phyloP scores from a whole-genome alignment of 1,140 invertebrate genomes.

The Drosophila athabasca region DNA sequence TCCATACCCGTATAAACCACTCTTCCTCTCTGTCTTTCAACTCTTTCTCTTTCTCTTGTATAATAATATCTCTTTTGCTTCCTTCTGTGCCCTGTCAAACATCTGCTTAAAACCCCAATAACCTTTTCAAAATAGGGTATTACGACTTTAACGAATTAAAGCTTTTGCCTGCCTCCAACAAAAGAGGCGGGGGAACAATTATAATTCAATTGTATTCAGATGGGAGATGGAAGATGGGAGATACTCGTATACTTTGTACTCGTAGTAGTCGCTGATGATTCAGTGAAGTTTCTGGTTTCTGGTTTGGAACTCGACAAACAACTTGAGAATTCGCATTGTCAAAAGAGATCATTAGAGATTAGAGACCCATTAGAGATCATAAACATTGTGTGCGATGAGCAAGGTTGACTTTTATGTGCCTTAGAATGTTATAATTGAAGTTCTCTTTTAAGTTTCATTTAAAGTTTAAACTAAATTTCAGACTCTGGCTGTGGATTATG shows the following conservation, averaged over 20 bases:
- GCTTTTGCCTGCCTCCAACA: constrained; percentile 6
- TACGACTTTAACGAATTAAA: background rate
- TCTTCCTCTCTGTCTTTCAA: too few relatives aligned
- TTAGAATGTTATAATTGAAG: constrained; percentile 34
- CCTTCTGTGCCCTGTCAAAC: too few relatives aligned
- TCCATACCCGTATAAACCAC: too few relatives aligned
- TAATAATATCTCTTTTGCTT: too few relatives aligned
- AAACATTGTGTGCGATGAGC: constrained; percentile 21
- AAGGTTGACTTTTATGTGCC: constrained; percentile 29
- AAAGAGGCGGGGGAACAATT: constrained; percentile 10
- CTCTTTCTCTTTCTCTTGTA: too few relatives aligned
- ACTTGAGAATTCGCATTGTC: constrained; percentile 17
- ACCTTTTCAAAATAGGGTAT: too few relatives aligned
- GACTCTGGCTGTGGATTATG: constrained; percentile 27
- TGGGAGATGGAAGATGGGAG: constrained; percentile 26
- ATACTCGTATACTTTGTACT: constrained; percentile 12
- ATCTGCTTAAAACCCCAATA: too few relatives aligned
- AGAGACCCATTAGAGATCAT: constrained; percentile 7
- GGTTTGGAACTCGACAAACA: constrained; percentile 26
- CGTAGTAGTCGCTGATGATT: constrained; percentile 29
- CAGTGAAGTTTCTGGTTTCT: constrained; percentile 27
- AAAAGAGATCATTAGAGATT: constrained; percentile 12
- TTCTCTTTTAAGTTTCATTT: background rate
- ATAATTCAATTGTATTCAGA: constrained; percentile 54
- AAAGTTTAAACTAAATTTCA: background rate